These are phyloP conservation scores for Gryllus bimaculatus DNA, from an alignment of 1,140 invertebrate genomes.

Conservation along the genomic window DNA sequence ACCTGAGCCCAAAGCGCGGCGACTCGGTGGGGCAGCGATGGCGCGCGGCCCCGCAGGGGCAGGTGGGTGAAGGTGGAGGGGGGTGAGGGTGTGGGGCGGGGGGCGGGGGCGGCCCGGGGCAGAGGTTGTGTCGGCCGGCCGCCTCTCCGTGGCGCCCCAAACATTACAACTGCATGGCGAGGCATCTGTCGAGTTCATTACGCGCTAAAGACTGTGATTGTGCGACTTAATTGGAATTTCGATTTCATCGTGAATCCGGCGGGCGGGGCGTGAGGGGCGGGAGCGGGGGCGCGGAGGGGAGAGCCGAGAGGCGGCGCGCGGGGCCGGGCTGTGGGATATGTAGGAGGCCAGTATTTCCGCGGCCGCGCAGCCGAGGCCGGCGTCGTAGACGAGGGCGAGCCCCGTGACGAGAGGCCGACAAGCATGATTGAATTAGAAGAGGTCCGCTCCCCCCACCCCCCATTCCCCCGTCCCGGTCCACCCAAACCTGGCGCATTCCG, in stretches of 20 bases:
- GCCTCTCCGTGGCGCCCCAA: not conserved
- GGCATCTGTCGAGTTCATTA: constrained; percentile 15
- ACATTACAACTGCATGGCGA: not conserved
- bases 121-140: no score
- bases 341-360: not conserved
- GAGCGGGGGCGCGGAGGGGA: no score
- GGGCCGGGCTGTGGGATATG: not conserved
- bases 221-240: constrained; percentile 20
- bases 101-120: no score
- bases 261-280: no score
- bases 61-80: no score
- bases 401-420: not conserved
- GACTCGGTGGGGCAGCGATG: not conserved
- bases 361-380: not conserved
- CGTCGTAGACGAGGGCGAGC: not conserved
- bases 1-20: no score
- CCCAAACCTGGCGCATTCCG: not conserved
- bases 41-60: no score
- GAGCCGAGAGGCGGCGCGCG: no score
- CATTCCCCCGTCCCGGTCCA: no score
- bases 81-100: no score
- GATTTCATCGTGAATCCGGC: constrained; percentile 12
- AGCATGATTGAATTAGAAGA: not conserved
- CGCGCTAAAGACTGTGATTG: constrained; percentile 9
- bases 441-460: no score